Base-by-base conservation (phyloP, 2,888 invertebrate species). In the Arctia plantaginis region DNA sequence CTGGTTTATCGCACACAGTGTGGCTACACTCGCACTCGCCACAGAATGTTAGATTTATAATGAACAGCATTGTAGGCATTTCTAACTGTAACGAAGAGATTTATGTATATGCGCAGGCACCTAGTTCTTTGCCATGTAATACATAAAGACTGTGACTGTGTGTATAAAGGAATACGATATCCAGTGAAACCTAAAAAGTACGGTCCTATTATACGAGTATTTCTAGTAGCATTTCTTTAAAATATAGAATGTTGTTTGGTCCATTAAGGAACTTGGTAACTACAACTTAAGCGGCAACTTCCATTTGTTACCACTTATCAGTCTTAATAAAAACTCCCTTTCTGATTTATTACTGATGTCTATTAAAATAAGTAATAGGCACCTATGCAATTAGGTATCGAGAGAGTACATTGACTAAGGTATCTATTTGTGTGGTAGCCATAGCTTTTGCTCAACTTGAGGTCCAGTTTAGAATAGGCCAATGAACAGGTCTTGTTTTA, bases 21-120 rank as follows among this genome's bases (percentile, higher is more conserved):
- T 27, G 30, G 59, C 59, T 7, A 59, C 27, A 59, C 30, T 51
- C 12, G 35, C 35, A 35, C 12, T 30, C 65, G 13, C 65, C 23
- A 39, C 4, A 13, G 64, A 27, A 47, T 8, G 10, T 12, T 68
- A 27, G 51, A 68, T 68, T 68, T 51, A 68, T 51, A 3, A 27
- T 30, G 4, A 27, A 41, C 41, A 69, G 39, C 69, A 66, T 20
- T 66, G 41, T 66, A 64, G 65, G 59, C n/a, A 66, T 67, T 71
- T 72, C 30, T 66, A 55, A 66, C 62, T 41, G 35, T 33, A 76
- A 73, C 71, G 39, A 47, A 64, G 30, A 35, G 23, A 70, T 62
- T 65, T 64, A 68, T 69, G 35, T 73, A 74, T 27, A 30, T 69
- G 77, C 12, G 69, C 41, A 65, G 66, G 75, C 64, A 27, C 44